Evolutionary conservation across 2,113 vertebrate genomes (phyloP).

Genomic region (Platycercus adscitus): DNA sequence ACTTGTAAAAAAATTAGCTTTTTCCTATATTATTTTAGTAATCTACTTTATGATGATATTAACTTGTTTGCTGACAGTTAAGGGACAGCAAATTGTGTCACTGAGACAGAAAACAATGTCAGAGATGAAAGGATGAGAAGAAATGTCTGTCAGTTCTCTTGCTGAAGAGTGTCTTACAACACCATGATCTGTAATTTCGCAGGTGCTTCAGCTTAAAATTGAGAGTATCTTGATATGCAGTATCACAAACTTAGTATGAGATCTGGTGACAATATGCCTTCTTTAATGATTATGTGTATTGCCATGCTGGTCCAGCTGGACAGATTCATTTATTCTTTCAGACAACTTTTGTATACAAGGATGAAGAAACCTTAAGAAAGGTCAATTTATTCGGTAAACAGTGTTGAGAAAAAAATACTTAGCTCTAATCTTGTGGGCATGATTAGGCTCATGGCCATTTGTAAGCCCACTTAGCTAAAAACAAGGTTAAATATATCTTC

Average conservation of each 20-base stretch:
- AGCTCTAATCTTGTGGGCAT: neutral
- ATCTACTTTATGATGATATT: neutral
- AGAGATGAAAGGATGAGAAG: neutral
- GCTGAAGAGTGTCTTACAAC: neutral
- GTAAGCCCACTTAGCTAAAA: neutral
- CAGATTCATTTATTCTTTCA: neutral
- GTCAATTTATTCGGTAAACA: neutral
- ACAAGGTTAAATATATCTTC: neutral
- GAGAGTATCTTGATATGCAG: neutral
- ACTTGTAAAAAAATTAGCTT: neutral
- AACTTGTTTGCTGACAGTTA: neutral
- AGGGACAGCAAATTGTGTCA: neutral
- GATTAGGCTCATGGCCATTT: neutral
- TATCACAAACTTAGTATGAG: neutral
- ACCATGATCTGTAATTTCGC: neutral
- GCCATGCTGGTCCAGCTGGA: neutral
- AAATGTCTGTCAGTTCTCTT: neutral
- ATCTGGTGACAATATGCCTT: neutral
- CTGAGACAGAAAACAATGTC: neutral
- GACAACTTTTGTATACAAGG: neutral
- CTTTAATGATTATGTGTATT: neutral
- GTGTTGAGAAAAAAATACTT: neutral
- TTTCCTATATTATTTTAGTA: neutral
- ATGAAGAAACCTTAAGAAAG: neutral
- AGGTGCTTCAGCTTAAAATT: neutral